Base-by-base conservation (phyloP, 2,888 invertebrate genomes). In the Brachypalpus laphriformis region DNA sequence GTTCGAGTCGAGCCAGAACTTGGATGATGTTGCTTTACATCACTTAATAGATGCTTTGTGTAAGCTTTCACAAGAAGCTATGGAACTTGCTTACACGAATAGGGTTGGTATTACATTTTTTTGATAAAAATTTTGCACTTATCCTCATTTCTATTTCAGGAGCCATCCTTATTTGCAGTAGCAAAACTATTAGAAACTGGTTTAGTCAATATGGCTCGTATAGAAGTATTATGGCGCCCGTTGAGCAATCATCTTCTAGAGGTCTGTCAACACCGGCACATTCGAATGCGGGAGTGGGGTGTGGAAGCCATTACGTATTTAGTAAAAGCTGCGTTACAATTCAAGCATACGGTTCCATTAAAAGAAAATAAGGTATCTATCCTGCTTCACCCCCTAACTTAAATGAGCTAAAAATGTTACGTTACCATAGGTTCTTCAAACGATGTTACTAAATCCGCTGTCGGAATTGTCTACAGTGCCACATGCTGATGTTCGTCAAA, bases 181-280 rank as follows among this genome's bases (percentile, higher is more conserved):
- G 98, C 99, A 2, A 99, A 99, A 92, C 93, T 99, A n/a, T 93
- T 99, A n/a, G 99, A 99, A 93, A 98, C 98, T 0, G 98, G 98
- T 0, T 92, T 98, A 80, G 98, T 98, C 0, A 99, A 99, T 92
- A 94, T 99, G 93, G 95, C 96, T 57, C 93, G 99, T 70, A 97
- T 99, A 49, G 97, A 98, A 91, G 97, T 98, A 0, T 94, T 98
- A 88, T 99, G 99, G 99, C 94, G 97, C 87, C 98, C 98, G 0
- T 94, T 99, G 71, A 98, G 98, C 0, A 97, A 97, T 91, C 99
- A 99, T 92, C 93, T 99, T n/a, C 92, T 99, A 54, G 98, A 98
- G 93, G 98, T 98, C 81, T 98, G 98, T 90, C 97, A 98, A 90
- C 98, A 98, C 92, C 97, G 98, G 0, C 98, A 98, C 89, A 97